phyloP scores from a whole-genome alignment of 2,888 invertebrate species.

The Melolontha melolontha region DNA sequence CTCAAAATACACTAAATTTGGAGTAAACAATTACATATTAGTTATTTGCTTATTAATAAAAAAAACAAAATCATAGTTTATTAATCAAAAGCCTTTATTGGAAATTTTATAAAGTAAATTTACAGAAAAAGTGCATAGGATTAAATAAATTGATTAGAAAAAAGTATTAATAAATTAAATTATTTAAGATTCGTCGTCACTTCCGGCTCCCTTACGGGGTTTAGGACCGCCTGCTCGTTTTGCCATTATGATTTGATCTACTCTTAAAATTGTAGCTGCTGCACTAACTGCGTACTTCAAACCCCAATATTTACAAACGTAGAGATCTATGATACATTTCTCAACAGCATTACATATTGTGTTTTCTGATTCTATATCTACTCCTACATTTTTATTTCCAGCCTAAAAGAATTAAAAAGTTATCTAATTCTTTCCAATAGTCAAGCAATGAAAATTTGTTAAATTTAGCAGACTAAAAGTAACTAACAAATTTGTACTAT shows the following conservation, averaged over 20 bases:
- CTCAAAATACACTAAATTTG: too few relatives aligned
- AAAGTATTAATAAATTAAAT: slow-evolving; percentile 17
- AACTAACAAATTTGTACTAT: background rate
- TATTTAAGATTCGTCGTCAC: slow-evolving; percentile 76
- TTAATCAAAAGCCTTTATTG: slow-evolving; percentile 26
- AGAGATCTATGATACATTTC: slow-evolving; percentile 86
- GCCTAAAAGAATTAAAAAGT: slow-evolving; percentile 65
- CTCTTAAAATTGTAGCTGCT: slow-evolving; percentile 90
- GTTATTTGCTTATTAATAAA: background rate
- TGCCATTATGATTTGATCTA: slow-evolving; percentile 99
- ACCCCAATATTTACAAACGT: slow-evolving; percentile 90
- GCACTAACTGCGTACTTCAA: slow-evolving; percentile 95
- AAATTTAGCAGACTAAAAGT: too few relatives aligned
- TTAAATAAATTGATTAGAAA: slow-evolving; percentile 2
- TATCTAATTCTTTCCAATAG: background rate
- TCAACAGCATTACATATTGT: slow-evolving; percentile 81
- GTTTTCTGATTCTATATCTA: slow-evolving; percentile 86
- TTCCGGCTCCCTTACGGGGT: slow-evolving; percentile 73
- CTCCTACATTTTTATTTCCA: slow-evolving; percentile 81
- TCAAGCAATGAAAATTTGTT: too few relatives aligned
- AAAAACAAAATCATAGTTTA: slow-evolving; percentile 7
- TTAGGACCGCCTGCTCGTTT: slow-evolving; percentile 97
- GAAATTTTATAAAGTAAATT: slow-evolving; percentile 28
- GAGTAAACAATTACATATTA: too few relatives aligned
- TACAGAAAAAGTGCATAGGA: slow-evolving; percentile 26